These are phyloP conservation scores for Zoroaster sp. DNA, from an alignment of 53 echinoderm and acorn worm species.

Conservation along the genomic window DNA sequence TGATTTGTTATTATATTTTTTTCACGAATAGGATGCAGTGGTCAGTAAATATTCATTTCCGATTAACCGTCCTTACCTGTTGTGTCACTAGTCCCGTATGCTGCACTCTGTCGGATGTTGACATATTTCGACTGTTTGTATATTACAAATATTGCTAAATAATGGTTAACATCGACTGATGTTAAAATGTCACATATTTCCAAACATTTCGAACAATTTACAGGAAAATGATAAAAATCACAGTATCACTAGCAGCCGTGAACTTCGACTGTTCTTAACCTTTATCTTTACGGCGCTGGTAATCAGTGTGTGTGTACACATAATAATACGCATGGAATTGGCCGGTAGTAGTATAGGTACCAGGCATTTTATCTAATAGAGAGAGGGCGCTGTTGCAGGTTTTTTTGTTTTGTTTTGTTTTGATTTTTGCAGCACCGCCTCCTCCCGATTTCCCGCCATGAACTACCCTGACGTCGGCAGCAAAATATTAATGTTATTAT, in stretches of 20 bases:
- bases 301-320: neutral
- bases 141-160: neutral
- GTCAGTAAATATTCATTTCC: neutral
- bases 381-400: slow-evolving; percentile 22
- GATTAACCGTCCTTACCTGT: slow-evolving; percentile 62
- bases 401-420: no score
- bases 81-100: slow-evolving; percentile 87
- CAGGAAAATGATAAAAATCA: neutral
- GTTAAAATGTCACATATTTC: slow-evolving; percentile 8
- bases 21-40: slow-evolving; percentile 19
- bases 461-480: neutral
- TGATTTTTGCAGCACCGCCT: neutral
- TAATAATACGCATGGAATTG: neutral
- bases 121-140: neutral
- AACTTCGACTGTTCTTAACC: neutral
- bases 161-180: neutral
- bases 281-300: neutral
- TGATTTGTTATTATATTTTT: no score
- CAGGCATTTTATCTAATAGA: neutral
- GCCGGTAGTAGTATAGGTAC: neutral
- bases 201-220: neutral
- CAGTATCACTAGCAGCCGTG: neutral
- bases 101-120: slow-evolving; percentile 37
- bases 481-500: no score
- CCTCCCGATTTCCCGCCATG: neutral